Percentiles rank a stretch among this genome's conserved stretches.
Conservation (phyloP, 2,113 vertebrate species). For the Amphiprion percula region DNA sequence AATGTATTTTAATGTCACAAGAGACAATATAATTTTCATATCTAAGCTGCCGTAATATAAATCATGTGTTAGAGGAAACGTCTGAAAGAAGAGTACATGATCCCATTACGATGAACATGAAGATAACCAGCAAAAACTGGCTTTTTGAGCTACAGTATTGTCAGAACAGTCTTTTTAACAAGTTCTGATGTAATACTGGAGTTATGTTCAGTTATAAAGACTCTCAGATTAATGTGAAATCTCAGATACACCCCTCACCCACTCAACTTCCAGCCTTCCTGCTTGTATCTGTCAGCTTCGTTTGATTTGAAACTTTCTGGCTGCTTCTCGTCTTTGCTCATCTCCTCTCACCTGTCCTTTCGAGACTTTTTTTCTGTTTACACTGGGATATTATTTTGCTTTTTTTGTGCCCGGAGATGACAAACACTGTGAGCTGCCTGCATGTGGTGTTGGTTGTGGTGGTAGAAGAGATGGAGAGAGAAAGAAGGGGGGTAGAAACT, state of each 20-base stretch:
- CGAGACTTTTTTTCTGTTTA: conserved; percentile 11
- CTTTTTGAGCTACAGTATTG: background rate
- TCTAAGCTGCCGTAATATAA: too few relatives aligned
- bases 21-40: too few relatives aligned
- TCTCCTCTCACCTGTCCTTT: conserved; percentile 35
- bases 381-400: conserved; percentile 16
- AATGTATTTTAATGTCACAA: background rate
- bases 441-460: background rate
- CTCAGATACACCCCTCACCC: background rate
- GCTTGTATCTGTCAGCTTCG: background rate
- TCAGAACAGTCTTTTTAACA: background rate
- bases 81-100: background rate
- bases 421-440: conserved; percentile 36
- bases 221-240: background rate
- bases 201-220: background rate
- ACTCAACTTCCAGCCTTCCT: background rate
- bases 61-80: too few relatives aligned
- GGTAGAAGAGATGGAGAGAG: too few relatives aligned
- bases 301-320: background rate
- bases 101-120: conserved; percentile 19
- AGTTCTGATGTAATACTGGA: background rate
- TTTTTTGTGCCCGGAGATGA: conserved; percentile 20
- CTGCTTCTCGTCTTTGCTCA: background rate
- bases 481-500: background rate
- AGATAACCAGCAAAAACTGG: background rate